These are phyloP conservation scores for Camelus bactrianus DNA, from an alignment of 2,113 vertebrate genomes.

Conservation along the genomic window DNA sequence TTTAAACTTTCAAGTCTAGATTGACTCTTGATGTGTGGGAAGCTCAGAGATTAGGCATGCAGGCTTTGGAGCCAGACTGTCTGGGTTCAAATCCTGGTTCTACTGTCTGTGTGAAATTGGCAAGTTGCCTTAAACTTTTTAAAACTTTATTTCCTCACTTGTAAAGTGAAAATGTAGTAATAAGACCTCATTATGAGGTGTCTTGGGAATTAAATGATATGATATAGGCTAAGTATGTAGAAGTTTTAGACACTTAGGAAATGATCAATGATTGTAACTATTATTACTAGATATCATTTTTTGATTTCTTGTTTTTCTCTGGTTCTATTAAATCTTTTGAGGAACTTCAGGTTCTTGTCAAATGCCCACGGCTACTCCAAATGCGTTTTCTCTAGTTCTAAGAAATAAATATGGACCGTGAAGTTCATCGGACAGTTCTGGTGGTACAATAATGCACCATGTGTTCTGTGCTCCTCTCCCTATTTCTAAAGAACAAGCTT, in stretches of 20 bases:
- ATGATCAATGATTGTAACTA: neutral
- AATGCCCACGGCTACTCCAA: neutral
- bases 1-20: conserved; percentile 43
- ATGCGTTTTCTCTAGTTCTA: conserved; percentile 28
- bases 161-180: conserved; percentile 52
- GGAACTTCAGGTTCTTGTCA: conserved; percentile 39
- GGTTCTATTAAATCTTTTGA: conserved; percentile 52
- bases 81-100: conserved; percentile 71
- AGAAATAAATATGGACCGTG: neutral
- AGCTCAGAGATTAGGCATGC: neutral
- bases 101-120: conserved; percentile 5
- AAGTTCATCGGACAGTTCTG: neutral
- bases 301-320: conserved; percentile 38
- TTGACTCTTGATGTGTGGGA: neutral
- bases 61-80: conserved; percentile 59
- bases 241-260: conserved; percentile 26
- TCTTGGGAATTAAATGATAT: conserved; percentile 53
- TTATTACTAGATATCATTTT: conserved; percentile 51
- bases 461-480: neutral
- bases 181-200: neutral
- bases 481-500: neutral
- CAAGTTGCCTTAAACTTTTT: conserved; percentile 59
- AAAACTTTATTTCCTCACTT: conserved; percentile 57
- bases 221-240: conserved; percentile 41
- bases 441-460: neutral